Percentiles rank a stretch among this genome's conserved stretches.
phyloP scores from a whole-genome alignment of 2,797 vertebrate genomes.

The Pipistrellus kuhlii region DNA sequence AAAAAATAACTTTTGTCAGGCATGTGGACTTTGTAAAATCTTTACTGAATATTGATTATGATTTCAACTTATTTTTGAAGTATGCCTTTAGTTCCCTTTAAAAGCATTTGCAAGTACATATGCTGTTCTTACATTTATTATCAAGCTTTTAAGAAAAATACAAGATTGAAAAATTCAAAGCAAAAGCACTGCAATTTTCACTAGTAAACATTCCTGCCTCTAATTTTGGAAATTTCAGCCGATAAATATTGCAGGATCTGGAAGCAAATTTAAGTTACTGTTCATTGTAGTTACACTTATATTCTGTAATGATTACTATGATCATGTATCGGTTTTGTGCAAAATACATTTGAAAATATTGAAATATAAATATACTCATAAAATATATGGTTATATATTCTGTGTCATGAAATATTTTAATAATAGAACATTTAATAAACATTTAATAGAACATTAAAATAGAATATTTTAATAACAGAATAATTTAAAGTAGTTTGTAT shows the following conservation, averaged over 20 bases:
- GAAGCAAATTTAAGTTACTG: not conserved
- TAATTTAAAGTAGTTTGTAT: not conserved
- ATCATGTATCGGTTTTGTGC: not conserved
- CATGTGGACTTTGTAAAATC: not conserved
- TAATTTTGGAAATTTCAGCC: conserved; percentile 52
- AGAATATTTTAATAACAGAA: not conserved
- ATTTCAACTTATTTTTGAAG: conserved; percentile 55
- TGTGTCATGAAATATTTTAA: not conserved
- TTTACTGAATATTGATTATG: not conserved
- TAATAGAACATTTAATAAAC: not conserved
- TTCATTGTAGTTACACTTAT: not conserved
- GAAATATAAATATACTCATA: not conserved
- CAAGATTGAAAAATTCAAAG: not conserved
- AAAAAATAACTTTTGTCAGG: not conserved
- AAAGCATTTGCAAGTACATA: not conserved
- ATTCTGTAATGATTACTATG: too few relatives aligned
- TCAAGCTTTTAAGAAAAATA: not conserved
- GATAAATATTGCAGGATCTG: not conserved
- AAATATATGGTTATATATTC: not conserved
- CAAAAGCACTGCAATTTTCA: not conserved
- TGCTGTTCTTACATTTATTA: not conserved
- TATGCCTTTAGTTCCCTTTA: not conserved
- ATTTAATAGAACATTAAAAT: too few relatives aligned
- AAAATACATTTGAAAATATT: conserved; percentile 40
- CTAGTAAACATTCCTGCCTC: not conserved